Base-by-base conservation (phyloP, 2,888 invertebrate genomes). In the Leucophora obtusa region DNA sequence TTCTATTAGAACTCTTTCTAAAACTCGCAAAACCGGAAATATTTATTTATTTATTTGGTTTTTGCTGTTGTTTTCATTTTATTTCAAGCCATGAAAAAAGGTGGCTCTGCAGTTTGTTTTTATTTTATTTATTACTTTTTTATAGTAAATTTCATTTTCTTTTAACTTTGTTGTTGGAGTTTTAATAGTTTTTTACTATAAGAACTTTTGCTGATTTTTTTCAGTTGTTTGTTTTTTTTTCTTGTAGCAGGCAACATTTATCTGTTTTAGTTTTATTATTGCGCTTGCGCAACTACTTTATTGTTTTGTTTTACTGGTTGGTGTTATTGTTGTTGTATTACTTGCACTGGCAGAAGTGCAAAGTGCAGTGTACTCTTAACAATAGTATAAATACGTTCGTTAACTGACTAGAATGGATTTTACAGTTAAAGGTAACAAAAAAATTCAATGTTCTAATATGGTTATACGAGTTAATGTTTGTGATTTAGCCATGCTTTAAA, bases 321-420 rank as follows among this genome's bases (percentile, higher is more conserved):
- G 33, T 7, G 33, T 15, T 65, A 35, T 59, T 59, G 28, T 50
- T 28, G 28, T 28, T 28, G 28, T 28, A 28, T 6, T 4, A 28
- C 6, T 28, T 28, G 28, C 28, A 28, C 28, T 28, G 28, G 7
- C 28, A 17, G 50, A 35, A 78, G 78, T 73, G 78, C 78, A 79
- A 73, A 79, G 78, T 79, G 73, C 73, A 79, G 73, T 69, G 69
- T 63, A 79, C 75, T 69, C 73, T 69, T 15, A 73, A 63, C 51
- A 72, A 38, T 56, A 7, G 18, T 17, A 43, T 28, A 7, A 28
- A 4, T 4, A 28, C 43, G n/a, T n/a, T 38, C 28, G 28, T 53
- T 71, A 60, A 50, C n/a, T 68, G 58, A 17, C 4, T 18, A 9
- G 28, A 66, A 59, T 54, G 24, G 1, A 17, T 51, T 71, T 63